Percentiles rank a stretch among this genome's conserved stretches.
These are phyloP conservation scores for Cheilosia urbana DNA, from an alignment of 2,888 invertebrate genomes.

Conservation along the genomic window DNA sequence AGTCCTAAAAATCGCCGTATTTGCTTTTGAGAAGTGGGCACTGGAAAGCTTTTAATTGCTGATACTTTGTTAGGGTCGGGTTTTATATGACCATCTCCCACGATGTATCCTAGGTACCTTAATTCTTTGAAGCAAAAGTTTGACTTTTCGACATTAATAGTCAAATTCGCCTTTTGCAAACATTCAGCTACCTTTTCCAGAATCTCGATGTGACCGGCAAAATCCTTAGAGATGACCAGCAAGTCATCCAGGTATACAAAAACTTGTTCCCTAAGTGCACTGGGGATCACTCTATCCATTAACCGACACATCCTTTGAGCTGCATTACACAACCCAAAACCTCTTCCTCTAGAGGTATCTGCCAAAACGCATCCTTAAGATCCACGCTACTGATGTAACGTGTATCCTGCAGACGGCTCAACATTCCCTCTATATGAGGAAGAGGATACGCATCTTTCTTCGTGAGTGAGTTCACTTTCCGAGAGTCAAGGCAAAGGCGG, in stretches of 20 bases:
- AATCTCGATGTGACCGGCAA: too few relatives aligned
- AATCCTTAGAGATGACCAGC: too few relatives aligned
- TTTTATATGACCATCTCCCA: conserved; percentile 2
- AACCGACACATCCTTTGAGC: neutral
- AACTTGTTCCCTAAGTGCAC: too few relatives aligned
- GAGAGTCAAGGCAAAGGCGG: neutral
- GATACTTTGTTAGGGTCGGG: neutral
- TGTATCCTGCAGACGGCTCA: conserved; percentile 5
- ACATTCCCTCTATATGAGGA: conserved; percentile 2
- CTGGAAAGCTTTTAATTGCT: neutral
- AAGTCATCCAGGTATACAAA: too few relatives aligned
- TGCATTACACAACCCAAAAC: neutral
- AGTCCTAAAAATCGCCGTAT: conserved; percentile 72
- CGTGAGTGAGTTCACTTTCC: conserved; percentile 8
- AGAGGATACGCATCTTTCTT: neutral
- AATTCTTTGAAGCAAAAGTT: neutral
- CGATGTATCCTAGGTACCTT: neutral
- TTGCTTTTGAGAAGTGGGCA: conserved; percentile 42
- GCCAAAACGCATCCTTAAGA: neutral
- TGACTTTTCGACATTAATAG: neutral
- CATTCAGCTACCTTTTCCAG: too few relatives aligned
- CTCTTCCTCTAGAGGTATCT: neutral
- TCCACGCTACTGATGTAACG: conserved; percentile 17
- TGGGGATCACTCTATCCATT: too few relatives aligned
- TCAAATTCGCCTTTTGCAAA: neutral